These are phyloP conservation scores for Zaprionus bogoriensis DNA, from an alignment of 2,888 invertebrate genomes.

Conservation along the genomic window DNA sequence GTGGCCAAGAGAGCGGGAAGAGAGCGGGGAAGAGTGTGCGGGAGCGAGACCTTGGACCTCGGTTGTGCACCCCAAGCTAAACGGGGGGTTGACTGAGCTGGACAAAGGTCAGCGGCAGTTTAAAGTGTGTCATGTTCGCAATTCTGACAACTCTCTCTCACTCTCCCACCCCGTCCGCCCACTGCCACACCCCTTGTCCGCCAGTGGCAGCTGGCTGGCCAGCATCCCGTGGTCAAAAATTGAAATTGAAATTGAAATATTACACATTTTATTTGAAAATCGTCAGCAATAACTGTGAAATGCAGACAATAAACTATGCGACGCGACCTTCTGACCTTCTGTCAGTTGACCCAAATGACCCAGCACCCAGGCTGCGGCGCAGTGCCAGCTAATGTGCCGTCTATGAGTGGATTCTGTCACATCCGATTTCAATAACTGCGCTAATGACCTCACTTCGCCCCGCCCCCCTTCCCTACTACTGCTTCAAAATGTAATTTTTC, in stretches of 20 bases:
- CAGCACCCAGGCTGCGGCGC: constrained; percentile 16
- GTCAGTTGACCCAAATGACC: constrained; percentile 58
- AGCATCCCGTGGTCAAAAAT: constrained; percentile 23
- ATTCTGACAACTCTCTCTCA: constrained; percentile 44
- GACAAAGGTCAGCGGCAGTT: constrained; percentile 67
- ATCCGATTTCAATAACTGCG: constrained; percentile 40
- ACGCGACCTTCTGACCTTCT: constrained; percentile 38
- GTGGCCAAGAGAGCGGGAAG: constrained; percentile 28
- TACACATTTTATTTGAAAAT: constrained; percentile 70
- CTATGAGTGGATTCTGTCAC: constrained; percentile 58
- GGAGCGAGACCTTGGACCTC: constrained; percentile 39
- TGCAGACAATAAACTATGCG: constrained; percentile 51
- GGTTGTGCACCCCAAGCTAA: constrained; percentile 30
- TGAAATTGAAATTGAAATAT: constrained; percentile 78
- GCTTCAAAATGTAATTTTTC: constrained; percentile 23
- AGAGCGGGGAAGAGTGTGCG: background rate
- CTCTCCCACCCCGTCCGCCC: background rate
- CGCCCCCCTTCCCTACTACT: background rate
- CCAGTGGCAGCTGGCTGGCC: background rate
- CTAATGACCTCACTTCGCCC: constrained; percentile 54
- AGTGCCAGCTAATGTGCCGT: constrained; percentile 52
- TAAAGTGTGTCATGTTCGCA: constrained; percentile 75
- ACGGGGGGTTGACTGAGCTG: constrained; percentile 53
- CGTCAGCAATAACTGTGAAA: constrained; percentile 57
- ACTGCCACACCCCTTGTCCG: constrained; percentile 1